Percentiles rank a stretch among this genome's conserved stretches.
phyloP scores from a whole-genome alignment of 2,888 invertebrate species.

The Uloborus plumipes region DNA sequence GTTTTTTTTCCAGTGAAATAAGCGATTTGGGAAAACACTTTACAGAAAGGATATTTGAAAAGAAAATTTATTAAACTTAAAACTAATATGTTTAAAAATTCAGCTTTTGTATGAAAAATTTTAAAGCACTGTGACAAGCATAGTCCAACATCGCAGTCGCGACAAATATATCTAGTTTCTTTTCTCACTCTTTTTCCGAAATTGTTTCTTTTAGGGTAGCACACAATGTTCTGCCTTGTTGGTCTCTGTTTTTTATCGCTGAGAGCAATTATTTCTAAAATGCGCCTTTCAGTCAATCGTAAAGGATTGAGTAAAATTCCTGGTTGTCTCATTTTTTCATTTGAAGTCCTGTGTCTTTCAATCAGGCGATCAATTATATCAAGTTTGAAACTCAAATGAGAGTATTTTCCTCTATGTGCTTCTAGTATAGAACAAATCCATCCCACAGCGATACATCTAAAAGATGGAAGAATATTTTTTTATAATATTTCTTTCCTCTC shows the following conservation, averaged over 20 bases:
- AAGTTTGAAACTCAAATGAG: slow-evolving; percentile 26
- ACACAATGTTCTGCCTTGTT: slow-evolving; percentile 14
- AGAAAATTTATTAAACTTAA: no score
- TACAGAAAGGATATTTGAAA: no score
- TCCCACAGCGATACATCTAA: slow-evolving; percentile 2
- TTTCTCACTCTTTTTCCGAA: slow-evolving; percentile 6
- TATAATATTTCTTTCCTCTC: slow-evolving; percentile 21
- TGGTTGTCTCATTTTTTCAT: slow-evolving; percentile 13
- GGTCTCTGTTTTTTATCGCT: slow-evolving; percentile 15
- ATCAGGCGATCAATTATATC: slow-evolving; percentile 29
- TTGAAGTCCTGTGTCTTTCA: slow-evolving; percentile 19
- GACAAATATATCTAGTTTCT: slow-evolving; percentile 19
- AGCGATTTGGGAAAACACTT: no score
- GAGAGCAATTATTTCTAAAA: slow-evolving; percentile 28
- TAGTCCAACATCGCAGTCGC: slow-evolving; percentile 17
- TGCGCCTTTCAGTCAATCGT: slow-evolving; percentile 24
- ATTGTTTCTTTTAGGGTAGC: slow-evolving; percentile 18
- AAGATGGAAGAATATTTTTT: slow-evolving; percentile 20
- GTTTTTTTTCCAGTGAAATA: no score
- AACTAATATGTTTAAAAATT: no score
- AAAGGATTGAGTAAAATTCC: slow-evolving; percentile 17
- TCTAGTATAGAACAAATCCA: slow-evolving; percentile 11
- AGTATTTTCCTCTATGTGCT: slow-evolving; percentile 18
- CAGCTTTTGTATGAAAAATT: slow-evolving; percentile 2
- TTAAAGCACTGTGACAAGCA: slow-evolving; percentile 9